phyloP scores from a whole-genome alignment of 2,797 vertebrate species.

The Notolepis coatsorum region DNA sequence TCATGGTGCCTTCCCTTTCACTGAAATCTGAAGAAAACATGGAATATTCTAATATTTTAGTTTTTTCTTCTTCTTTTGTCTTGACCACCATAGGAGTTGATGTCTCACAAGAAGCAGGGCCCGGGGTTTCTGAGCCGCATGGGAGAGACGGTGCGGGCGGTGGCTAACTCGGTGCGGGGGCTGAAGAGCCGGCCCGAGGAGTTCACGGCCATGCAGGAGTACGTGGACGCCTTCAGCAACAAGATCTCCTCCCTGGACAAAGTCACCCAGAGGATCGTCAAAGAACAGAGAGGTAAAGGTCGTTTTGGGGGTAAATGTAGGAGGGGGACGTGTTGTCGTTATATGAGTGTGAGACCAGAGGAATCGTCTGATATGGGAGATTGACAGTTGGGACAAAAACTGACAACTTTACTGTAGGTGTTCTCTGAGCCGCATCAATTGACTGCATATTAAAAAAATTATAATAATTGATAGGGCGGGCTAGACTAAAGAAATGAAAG shows the following conservation, averaged over 20 bases:
- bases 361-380: no score
- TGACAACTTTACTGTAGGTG: no score
- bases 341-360: no score
- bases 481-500: no score
- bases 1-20: neutral
- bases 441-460: no score
- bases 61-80: constrained; percentile 4
- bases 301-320: no score
- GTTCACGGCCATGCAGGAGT: constrained; percentile 88
- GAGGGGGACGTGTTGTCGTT: no score
- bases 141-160: constrained; percentile 91
- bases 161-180: constrained; percentile 89
- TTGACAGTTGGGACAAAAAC: no score
- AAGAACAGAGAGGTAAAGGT: constrained; percentile 94
- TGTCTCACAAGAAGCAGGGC: constrained; percentile 91
- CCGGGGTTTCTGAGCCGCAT: constrained; percentile 90
- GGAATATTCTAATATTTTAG: no score
- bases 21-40: neutral
- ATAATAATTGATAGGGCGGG: no score
- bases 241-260: constrained; percentile 92
- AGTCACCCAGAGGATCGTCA: constrained; percentile 93
- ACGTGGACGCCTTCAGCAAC: constrained; percentile 88
- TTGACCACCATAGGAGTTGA: constrained; percentile 83
- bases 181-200: constrained; percentile 87
- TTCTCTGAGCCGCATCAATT: no score